phyloP scores from a whole-genome alignment of 2,888 invertebrate genomes.

The Drosophila fungiperda region DNA sequence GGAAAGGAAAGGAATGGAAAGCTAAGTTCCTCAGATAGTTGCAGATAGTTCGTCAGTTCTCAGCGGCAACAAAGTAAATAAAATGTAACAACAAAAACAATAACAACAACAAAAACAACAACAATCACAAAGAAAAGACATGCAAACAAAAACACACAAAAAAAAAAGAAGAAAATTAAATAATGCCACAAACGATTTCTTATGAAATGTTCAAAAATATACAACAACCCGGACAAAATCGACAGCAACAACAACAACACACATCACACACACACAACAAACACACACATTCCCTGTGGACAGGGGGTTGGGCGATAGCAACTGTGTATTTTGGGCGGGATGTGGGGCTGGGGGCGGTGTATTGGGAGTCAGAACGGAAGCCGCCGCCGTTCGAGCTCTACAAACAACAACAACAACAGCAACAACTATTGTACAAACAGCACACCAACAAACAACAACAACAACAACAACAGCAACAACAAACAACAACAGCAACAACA shows the following conservation, averaged over 20 bases:
- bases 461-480: constrained; percentile 26
- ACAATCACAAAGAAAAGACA: constrained; percentile 27
- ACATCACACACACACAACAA: constrained; percentile 32
- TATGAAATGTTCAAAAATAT: constrained; percentile 61
- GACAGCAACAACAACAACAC: constrained; percentile 22
- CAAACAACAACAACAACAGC: constrained; percentile 45
- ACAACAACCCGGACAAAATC: constrained; percentile 31
- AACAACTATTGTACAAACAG: constrained; percentile 10
- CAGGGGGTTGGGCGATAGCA: not conserved
- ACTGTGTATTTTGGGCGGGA: constrained; percentile 1
- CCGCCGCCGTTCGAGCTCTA: constrained; percentile 44
- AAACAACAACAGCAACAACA: constrained; percentile 12
- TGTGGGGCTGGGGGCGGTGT: constrained; percentile 1
- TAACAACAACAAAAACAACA: not conserved
- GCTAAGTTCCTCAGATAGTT: constrained; percentile 37
- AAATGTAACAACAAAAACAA: constrained; percentile 26
- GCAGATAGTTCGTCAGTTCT: constrained; percentile 53
- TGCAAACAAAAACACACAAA: constrained; percentile 41
- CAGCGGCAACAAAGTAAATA: constrained; percentile 44
- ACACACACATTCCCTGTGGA: constrained; percentile 27
- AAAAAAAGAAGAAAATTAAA: constrained; percentile 48
- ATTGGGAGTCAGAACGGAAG: constrained; percentile 60
- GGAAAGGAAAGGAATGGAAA: not conserved
- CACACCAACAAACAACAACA: constrained; percentile 13
- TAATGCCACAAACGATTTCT: constrained; percentile 63